These are phyloP conservation scores for Podarcis raffonei DNA, from an alignment of 2,113 vertebrate species.

Conservation along the genomic window DNA sequence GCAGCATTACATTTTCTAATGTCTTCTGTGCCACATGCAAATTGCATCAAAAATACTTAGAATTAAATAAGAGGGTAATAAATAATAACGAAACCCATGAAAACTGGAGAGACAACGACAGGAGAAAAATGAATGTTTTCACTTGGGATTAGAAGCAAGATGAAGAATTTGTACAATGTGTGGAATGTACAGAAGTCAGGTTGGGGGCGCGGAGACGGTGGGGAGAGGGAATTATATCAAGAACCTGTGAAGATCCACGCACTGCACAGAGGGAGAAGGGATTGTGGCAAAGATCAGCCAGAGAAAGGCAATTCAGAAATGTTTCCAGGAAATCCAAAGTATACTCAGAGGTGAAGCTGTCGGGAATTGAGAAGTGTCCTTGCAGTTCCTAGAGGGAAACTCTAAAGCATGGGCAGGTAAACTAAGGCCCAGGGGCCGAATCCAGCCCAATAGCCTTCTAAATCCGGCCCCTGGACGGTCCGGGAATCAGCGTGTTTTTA, in stretches of 20 bases:
- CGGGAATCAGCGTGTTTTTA: too few relatives aligned
- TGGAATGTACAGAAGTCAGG: accelerated
- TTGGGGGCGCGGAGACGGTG: accelerated
- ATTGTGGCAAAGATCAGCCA: too few relatives aligned
- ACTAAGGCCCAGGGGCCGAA: too few relatives aligned
- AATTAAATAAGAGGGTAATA: background rate
- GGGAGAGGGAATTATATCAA: background rate
- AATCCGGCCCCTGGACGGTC: too few relatives aligned
- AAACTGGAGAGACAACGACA: background rate
- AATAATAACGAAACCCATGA: accelerated
- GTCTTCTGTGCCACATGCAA: background rate
- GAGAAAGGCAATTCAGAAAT: background rate
- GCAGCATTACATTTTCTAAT: background rate
- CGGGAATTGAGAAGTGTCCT: background rate
- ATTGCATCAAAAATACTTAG: background rate
- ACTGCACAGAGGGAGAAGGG: background rate
- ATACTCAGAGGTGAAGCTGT: background rate
- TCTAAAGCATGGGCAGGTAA: background rate
- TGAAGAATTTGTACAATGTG: accelerated
- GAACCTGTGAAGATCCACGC: background rate
- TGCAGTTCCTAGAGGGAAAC: background rate
- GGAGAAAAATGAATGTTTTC: background rate
- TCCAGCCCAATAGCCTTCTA: too few relatives aligned
- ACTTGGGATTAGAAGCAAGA: background rate
- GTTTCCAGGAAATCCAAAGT: background rate